Base-by-base conservation (phyloP, 1,140 invertebrate species). In the Drosophila teissieri region DNA sequence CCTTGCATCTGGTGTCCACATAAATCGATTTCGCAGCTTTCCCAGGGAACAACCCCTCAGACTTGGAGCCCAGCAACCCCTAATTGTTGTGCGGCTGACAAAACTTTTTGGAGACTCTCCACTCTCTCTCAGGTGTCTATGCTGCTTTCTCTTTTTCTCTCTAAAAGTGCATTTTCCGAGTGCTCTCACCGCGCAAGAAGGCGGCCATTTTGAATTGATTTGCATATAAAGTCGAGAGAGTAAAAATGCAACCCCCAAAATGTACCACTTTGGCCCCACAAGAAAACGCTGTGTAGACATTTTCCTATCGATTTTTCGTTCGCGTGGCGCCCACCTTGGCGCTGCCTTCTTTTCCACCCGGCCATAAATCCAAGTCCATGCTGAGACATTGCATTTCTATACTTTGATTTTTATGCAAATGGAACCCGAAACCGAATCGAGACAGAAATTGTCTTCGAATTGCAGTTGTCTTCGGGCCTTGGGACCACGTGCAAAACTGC, bases 371-470 rank as follows among this genome's bases (percentile, higher is more conserved):
- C 70, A 90, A 84, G 84, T 88, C 85, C 70, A 56, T 64, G 42
- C 56, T 54, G 62, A 88, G 82, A 84, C 80, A 84, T 76, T 52
- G 56, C 63, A 62, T 69, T 79, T 80, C 68, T 67, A 65, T 70
- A 77, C 78, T 82, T 82, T 86, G 83, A 88, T 88, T 88, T 83
- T 78, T 76, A 89, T 90, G 85, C 85, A 89, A 89, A 88, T 89
- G 61, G 64, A 22, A 19, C 1, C 19, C 19, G 19, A 72, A 70
- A 48, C 64, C 76, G 61, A 78, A 84, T 54, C 58, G 74, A 78
- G 69, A 52, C 74, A 75, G 74, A 83, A 78, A 83, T 79, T 83
- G 80, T 63, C 73, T 75, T 75, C 51, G 37, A 65, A 65, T 61
- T 77, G 73, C 73, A 19, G 64, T 60, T 75, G 51, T 53, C 42